phyloP scores from a whole-genome alignment of 2,113 vertebrate species.

The Osmerus mordax region DNA sequence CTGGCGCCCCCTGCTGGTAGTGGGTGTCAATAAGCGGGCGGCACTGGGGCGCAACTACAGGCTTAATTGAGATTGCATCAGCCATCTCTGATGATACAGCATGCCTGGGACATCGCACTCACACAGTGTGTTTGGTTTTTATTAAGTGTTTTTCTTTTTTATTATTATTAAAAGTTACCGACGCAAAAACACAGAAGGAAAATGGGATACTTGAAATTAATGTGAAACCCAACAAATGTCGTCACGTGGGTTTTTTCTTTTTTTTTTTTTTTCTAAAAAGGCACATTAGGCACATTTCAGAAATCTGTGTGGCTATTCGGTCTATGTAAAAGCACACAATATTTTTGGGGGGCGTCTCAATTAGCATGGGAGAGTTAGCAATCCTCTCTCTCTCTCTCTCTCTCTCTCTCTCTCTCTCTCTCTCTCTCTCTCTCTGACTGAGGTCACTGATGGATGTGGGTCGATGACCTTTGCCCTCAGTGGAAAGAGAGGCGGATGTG shows the following conservation, averaged over 20 bases:
- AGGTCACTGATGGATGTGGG: constrained; percentile 48
- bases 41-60: constrained; percentile 35
- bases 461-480: constrained; percentile 47
- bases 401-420: not conserved
- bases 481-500: constrained; percentile 17
- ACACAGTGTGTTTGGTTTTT: not conserved
- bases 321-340: no score
- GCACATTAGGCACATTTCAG: no score
- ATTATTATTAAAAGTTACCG: not conserved
- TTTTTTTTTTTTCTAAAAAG: no score
- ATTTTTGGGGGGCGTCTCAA: no score
- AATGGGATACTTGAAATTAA: no score
- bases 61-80: constrained; percentile 72
- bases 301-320: no score
- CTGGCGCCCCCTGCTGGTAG: constrained; percentile 71
- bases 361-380: no score
- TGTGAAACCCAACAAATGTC: no score
- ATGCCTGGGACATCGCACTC: constrained; percentile 26
- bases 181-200: not conserved
- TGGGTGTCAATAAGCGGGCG: constrained; percentile 23
- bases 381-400: not conserved
- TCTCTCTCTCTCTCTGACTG: not conserved
- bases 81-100: constrained; percentile 56
- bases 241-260: no score
- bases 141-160: not conserved